Conservation (phyloP, 2,113 vertebrate genomes). For the Meriones unguiculatus region DNA sequence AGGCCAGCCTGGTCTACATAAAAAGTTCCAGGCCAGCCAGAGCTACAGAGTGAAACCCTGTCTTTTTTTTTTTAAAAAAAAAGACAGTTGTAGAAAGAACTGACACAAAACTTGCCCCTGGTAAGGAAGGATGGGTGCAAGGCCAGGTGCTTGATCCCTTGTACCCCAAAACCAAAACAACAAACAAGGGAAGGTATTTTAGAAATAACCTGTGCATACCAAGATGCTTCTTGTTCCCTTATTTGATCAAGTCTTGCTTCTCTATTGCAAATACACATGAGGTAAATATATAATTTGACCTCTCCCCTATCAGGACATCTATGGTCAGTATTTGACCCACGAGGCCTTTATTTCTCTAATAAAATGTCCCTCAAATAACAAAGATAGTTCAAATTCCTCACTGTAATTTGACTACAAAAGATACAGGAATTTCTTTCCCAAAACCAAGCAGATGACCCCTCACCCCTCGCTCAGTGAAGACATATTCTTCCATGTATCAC, state of each 20-base stretch:
- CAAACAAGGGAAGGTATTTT: neutral
- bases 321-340: slow-evolving; percentile 28
- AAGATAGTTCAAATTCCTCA: neutral
- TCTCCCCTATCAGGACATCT: neutral
- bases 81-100: neutral
- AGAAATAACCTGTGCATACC: neutral
- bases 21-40: neutral
- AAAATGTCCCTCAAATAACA: slow-evolving; percentile 11
- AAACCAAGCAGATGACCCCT: neutral
- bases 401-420: slow-evolving; percentile 16
- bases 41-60: neutral
- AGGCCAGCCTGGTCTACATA: neutral
- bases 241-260: neutral
- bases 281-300: neutral
- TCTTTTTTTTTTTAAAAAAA: neutral
- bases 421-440: neutral
- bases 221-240: neutral
- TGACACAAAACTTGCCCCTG: neutral
- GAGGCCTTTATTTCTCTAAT: neutral
- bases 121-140: neutral
- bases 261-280: neutral
- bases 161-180: neutral
- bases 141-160: neutral
- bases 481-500: neutral
- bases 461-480: neutral